phyloP scores from a whole-genome alignment of 2,113 vertebrate species.

The Ascaphus truei region DNA sequence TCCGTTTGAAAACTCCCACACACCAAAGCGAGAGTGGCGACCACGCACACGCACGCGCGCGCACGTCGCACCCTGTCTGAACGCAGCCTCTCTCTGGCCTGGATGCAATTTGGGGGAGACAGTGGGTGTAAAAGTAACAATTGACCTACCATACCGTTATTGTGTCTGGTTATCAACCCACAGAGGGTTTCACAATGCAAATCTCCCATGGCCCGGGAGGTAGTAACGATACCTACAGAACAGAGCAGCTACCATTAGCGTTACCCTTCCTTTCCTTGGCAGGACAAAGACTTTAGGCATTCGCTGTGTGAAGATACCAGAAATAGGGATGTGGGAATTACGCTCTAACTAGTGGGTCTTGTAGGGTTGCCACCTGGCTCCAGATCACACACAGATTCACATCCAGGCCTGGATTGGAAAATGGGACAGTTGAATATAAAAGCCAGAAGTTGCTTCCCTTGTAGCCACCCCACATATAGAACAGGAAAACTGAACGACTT shows the following conservation, averaged over 20 bases:
- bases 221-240: not conserved
- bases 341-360: not conserved
- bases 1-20: too few species aligned
- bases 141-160: not conserved
- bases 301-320: not conserved
- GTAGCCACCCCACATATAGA: too few species aligned
- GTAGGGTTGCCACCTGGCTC: not conserved
- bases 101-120: not conserved
- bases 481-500: too few species aligned
- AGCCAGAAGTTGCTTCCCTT: too few species aligned
- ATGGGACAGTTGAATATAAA: too few species aligned
- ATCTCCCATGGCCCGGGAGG: not conserved
- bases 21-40: too few species aligned
- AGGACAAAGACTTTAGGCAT: slow-evolving; percentile 10
- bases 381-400: not conserved
- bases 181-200: slow-evolving; percentile 1
- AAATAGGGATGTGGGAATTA: not conserved
- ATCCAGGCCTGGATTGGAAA: not conserved
- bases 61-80: too few species aligned
- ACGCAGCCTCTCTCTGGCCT: not conserved
- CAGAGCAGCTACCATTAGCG: not conserved
- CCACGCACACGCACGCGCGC: too few species aligned
- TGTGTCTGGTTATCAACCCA: not conserved
- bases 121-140: not conserved
- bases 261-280: slow-evolving; percentile 11